Evolutionary conservation across 2,113 vertebrate species (phyloP), one percentile per base, ranked within the genome.

Genomic region (Neodontobutis hainanensis): DNA sequence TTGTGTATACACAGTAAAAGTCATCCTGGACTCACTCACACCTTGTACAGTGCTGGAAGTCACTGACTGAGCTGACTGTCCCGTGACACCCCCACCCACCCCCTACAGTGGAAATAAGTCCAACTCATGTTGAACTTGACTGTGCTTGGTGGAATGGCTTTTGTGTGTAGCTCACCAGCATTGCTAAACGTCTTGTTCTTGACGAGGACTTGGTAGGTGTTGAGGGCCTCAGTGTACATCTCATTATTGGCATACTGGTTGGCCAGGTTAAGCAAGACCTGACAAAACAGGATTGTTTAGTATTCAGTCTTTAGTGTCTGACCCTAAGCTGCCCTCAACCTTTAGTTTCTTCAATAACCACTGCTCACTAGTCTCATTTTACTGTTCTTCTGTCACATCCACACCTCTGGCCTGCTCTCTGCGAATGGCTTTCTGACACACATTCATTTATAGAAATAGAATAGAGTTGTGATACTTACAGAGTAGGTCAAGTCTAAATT

Each of bases 121-220:
- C 19, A 27, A 27, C 19, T 27, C 19, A 27, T 27, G 19, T 3
- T 27, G 19, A 27, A 27, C 19, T 27, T 27, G 19, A 27, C 19
- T 27, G 19, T 27, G 3, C 19, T 27, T 27, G 19, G 19, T 27
- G 19, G 19, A 27, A 27, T 27, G 19, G 19, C 10, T 11, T 8
- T 43, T 3, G 11, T 50, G 10, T 0, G 11, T 11, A 47, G 8
- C 92, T 81, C 83, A 99, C 97, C 97, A 93, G 96, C 94, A 53
- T 94, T 97, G 82, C 69, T 96, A 85, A 98, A 98, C 95, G 96
- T 96, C 85, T 97, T 98, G 84, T 99, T 97, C 90, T 95, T 99
- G 86, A 99, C 95, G 68, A 98, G 97, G 72, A 98, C 94, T 88
- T 98, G 95, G 47, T 98, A 99, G 6, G 92, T 97, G 86, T 96